These are phyloP conservation scores for Sebastes goodei DNA, from an alignment of 2,797 vertebrate species.

Conservation along the genomic window DNA sequence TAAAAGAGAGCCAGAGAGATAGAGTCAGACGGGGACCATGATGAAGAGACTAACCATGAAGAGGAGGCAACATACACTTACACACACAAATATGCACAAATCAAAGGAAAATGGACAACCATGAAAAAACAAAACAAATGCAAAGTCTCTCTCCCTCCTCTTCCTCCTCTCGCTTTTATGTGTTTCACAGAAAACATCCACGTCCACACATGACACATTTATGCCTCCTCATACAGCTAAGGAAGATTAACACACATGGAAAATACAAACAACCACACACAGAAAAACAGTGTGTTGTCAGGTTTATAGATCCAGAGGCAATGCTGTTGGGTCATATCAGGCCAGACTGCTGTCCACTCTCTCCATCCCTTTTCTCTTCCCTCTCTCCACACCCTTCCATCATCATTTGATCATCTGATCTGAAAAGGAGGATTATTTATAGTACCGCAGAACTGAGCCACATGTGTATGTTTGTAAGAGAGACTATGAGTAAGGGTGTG, in stretches of 20 bases:
- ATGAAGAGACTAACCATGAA: slow-evolving; percentile 40
- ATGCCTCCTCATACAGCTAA: slow-evolving; percentile 14
- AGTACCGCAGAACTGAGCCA: background rate
- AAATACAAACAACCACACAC: slow-evolving; percentile 25
- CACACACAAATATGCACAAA: slow-evolving; percentile 24
- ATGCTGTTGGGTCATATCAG: slow-evolving; percentile 32
- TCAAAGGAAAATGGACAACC: slow-evolving; percentile 36
- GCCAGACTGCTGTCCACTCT: slow-evolving; percentile 18
- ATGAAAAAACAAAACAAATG: slow-evolving; percentile 20
- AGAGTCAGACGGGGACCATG: slow-evolving; percentile 46
- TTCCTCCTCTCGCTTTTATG: background rate
- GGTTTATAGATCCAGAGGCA: slow-evolving; percentile 4
- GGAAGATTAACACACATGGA: slow-evolving; percentile 7
- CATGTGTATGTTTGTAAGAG: background rate
- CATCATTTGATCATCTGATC: slow-evolving; percentile 44
- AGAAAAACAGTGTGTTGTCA: background rate
- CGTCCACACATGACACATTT: slow-evolving; percentile 35
- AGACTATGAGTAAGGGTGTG: background rate
- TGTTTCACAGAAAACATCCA: slow-evolving; percentile 18
- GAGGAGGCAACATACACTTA: slow-evolving; percentile 32
- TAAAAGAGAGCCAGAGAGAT: slow-evolving; percentile 64
- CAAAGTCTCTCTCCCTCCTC: slow-evolving; percentile 19
- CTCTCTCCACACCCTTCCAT: slow-evolving; percentile 9
- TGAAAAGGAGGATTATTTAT: slow-evolving; percentile 33
- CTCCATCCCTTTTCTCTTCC: background rate